Conservation (phyloP, 2,113 vertebrate genomes). For the Murina feae region DNA sequence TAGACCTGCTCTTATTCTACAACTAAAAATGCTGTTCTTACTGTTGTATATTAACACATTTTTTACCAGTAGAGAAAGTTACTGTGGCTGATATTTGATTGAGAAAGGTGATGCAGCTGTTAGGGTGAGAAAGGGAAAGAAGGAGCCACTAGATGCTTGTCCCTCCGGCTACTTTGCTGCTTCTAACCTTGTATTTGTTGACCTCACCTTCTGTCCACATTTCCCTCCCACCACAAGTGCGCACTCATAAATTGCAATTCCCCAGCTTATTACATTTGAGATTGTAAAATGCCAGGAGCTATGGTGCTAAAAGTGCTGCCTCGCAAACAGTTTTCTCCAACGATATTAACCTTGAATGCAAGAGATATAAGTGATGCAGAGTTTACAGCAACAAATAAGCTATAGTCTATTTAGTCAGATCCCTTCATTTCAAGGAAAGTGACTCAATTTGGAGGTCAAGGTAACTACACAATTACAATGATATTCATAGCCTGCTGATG, state of each 20-base stretch:
- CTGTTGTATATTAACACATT: background rate
- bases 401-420: background rate
- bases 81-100: constrained; percentile 17
- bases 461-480: background rate
- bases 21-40: background rate
- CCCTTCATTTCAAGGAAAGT: constrained; percentile 28
- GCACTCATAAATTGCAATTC: constrained; percentile 54
- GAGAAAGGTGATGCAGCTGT: constrained; percentile 4
- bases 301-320: background rate
- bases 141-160: background rate
- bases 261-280: constrained; percentile 47
- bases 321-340: constrained; percentile 46
- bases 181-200: constrained; percentile 55
- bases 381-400: constrained; percentile 6
- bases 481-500: background rate
- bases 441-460: background rate
- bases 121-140: background rate
- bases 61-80: constrained; percentile 30
- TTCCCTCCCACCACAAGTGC: constrained; percentile 27
- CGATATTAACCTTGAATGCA: constrained; percentile 47
- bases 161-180: constrained; percentile 53
- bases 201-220: constrained; percentile 49
- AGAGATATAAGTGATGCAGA: constrained; percentile 27
- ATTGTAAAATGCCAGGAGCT: constrained; percentile 45
- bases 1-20: background rate